Evolutionary conservation across 2,113 vertebrate genomes (phyloP), one percentile per base, ranked within the genome.

Genomic region (Actenoides lindsayi): DNA sequence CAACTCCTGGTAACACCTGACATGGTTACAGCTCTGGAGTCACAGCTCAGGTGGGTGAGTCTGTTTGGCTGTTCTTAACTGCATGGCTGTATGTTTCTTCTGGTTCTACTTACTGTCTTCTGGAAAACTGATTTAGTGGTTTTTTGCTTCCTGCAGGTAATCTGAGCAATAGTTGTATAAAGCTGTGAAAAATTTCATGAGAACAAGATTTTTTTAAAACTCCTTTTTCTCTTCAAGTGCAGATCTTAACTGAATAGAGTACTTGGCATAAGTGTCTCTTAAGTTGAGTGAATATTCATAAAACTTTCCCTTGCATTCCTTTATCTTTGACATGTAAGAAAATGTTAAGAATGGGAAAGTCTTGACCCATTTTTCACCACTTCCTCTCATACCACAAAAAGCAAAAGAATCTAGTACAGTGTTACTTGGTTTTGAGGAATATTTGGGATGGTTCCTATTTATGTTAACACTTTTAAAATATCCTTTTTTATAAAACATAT

Each of bases 301-400:
- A 64, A 86, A 54, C 46, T 83, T 94, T 53, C 30, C 41, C 33
- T 86, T 79, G 28, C 30, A 24, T 93, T 93, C 48, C 30, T 92
- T 87, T 76, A 46, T 93, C 92, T 79, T 71, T 56, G 82, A 53
- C 39, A 48, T 30, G 14, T 30, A 73, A 77, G 90, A 88, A 79
- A 76, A 92, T 69, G 50, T 71, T 64, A 80, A 85, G 56, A 86
- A 87, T 80, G 67, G 69, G 86, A 70, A 75, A 91, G 53, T 79
- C 79, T 73, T 89, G 68, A 87, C 76, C 79, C 23, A 3, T 86
- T 84, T 87, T 95, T 76, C 39, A 42, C 60, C 33, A 60, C 71
- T 85, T 97, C 69, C 67, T 92, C 42, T 94, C 65, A 25, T 65
- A 70, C 67, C 42, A 80, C 80, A 84, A 67, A 93, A 92, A 83